phyloP scores from a whole-genome alignment of 2,113 vertebrate genomes.

The Microtus pennsylvanicus region DNA sequence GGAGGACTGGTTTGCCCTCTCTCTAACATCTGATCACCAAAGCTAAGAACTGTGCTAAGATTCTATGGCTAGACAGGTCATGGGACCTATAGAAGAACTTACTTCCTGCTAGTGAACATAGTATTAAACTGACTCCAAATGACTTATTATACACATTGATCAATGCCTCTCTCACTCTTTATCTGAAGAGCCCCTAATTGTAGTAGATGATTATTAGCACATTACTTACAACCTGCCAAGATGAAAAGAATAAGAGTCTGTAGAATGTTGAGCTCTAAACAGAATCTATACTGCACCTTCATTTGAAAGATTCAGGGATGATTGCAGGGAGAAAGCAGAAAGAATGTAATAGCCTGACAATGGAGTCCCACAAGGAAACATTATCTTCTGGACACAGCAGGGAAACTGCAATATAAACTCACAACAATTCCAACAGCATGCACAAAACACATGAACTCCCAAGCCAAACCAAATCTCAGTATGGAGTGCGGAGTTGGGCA shows the following conservation, averaged over 20 bases:
- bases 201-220: not conserved
- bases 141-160: not conserved
- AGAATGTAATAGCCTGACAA: not conserved
- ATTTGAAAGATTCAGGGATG: not conserved
- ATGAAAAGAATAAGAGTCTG: not conserved
- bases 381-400: not conserved
- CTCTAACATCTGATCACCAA: not conserved
- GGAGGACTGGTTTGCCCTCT: not conserved
- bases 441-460: not conserved
- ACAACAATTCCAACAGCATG: not conserved
- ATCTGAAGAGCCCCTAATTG: not conserved
- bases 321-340: not conserved
- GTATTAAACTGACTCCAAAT: not conserved
- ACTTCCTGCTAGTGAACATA: not conserved
- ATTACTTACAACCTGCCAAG: not conserved
- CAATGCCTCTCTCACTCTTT: not conserved
- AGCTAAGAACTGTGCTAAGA: not conserved
- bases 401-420: not conserved
- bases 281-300: too few species aligned
- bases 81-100: not conserved
- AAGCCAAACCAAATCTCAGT: not conserved
- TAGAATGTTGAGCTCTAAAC: not conserved
- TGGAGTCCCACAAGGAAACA: not conserved
- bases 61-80: not conserved
- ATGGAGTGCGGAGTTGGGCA: not conserved